Conservation (phyloP, 2,113 vertebrate genomes). For the Phalacrocorax carbo region DNA sequence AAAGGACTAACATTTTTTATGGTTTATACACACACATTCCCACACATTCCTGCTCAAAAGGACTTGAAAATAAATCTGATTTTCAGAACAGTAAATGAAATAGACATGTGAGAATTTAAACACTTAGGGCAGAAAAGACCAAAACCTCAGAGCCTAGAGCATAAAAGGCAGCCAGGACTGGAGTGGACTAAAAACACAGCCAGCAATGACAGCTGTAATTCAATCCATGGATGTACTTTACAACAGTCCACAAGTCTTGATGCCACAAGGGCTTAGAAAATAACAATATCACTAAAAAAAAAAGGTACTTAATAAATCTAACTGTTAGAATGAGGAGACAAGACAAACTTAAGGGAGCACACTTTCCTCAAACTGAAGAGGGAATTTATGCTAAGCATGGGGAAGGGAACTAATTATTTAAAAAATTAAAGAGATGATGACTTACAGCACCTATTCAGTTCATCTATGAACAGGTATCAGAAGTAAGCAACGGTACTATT, state of each 20-base stretch:
- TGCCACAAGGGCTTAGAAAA: neutral
- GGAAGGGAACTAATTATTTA: neutral
- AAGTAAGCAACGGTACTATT: neutral
- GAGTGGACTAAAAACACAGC: neutral
- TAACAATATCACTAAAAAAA: neutral
- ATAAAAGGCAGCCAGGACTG: neutral
- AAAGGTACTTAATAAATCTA: neutral
- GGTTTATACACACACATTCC: constrained; percentile 10
- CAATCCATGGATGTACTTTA: neutral
- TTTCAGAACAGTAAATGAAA: constrained; percentile 31
- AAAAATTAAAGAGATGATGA: neutral
- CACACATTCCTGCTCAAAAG: constrained; percentile 14
- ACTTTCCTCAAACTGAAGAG: neutral
- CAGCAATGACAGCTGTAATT: neutral
- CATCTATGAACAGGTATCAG: neutral
- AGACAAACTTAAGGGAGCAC: neutral
- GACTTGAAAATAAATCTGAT: constrained; percentile 19
- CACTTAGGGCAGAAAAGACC: neutral
- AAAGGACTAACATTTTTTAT: neutral
- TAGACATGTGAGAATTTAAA: constrained; percentile 17
- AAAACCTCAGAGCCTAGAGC: neutral
- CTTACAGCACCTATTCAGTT: neutral
- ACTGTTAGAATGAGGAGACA: neutral
- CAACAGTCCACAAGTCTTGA: accelerated
- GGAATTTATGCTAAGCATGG: neutral